Conservation (phyloP, 1,140 invertebrate species). For the Euura saliciscinereae region DNA sequence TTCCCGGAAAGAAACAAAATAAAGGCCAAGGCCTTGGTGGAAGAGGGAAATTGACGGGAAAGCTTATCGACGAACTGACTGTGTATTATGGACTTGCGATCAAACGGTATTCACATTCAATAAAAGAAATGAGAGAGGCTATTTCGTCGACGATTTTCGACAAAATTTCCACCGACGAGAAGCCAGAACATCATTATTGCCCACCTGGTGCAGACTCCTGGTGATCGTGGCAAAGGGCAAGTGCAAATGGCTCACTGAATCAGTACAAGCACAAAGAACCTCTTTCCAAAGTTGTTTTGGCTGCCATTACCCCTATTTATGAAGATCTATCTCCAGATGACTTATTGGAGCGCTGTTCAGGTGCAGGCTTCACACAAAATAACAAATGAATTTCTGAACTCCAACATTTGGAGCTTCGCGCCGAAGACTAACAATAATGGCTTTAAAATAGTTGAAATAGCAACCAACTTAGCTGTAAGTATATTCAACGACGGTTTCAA, state of each 20-base stretch:
- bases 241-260: slow-evolving; percentile 6
- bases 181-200: slow-evolving; percentile 18
- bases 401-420: slow-evolving; percentile 16
- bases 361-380: slow-evolving; percentile 24
- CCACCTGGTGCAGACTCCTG: slow-evolving; percentile 16
- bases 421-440: slow-evolving; percentile 11
- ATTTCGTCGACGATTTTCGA: slow-evolving; percentile 22
- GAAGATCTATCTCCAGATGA: slow-evolving; percentile 17
- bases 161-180: slow-evolving; percentile 20
- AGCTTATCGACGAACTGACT: no score
- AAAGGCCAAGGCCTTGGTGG: no score
- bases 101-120: no score
- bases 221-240: slow-evolving; percentile 18
- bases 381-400: slow-evolving; percentile 19
- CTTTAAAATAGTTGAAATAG: neutral
- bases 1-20: no score
- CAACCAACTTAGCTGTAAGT: neutral
- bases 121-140: no score
- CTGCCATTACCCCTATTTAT: slow-evolving; percentile 18
- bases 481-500: slow-evolving; percentile 2
- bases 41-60: no score
- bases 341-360: slow-evolving; percentile 21
- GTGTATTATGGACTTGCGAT: no score
- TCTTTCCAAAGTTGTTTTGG: slow-evolving; percentile 15
- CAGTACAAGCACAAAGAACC: slow-evolving; percentile 10